Evolutionary conservation across 2,888 invertebrate genomes (phyloP), one percentile per base, ranked within the genome.

Genomic region (Achlya flavicornis): DNA sequence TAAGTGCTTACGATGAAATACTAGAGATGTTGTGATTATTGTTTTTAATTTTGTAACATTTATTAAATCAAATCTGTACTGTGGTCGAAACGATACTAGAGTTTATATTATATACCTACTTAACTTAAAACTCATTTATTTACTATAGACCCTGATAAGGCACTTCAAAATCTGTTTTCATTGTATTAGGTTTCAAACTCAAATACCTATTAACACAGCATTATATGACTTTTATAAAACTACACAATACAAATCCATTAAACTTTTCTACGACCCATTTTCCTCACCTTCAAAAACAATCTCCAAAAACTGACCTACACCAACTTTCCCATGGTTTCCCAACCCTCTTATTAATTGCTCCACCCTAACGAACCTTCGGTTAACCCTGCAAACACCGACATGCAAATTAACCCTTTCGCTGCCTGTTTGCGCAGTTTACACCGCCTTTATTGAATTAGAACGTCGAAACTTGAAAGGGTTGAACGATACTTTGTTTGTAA

Each of bases 381-480:
- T 93, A 92, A 91, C 93, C 91, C 91, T 86, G 86, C 88, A 81
- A 88, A 88, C 82, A 81, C 87, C 86, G 84, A 87, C 91, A 93
- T 91, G 93, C 91, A 93, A 93, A 93, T 93, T 91, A 93, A 92
- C 93, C 93, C 93, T 92, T 93, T 90, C 89, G 78, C 90, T 78
- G 90, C 83, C 84, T 75, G 87, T 91, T 90, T 89, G 87, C 79
- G 83, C 85, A 88, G 85, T 87, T 92, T 91, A 91, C 88, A 91
- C 86, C 80, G 87, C 87, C 87, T 53, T 92, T 91, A 93, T 93
- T 93, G 89, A 92, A 92, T 93, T 91, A 93, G 87, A 86, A 77
- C 85, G 85, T 81, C 81, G 83, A 76, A 71, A 75, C 78, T 84
- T 81, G 78, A 77, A 86, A 90, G 92, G 92, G 92, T 90, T 90